Evolutionary conservation across 2,888 invertebrate genomes (phyloP), one percentile per base, ranked within the genome.

Genomic region (Tinea trinotella): DNA sequence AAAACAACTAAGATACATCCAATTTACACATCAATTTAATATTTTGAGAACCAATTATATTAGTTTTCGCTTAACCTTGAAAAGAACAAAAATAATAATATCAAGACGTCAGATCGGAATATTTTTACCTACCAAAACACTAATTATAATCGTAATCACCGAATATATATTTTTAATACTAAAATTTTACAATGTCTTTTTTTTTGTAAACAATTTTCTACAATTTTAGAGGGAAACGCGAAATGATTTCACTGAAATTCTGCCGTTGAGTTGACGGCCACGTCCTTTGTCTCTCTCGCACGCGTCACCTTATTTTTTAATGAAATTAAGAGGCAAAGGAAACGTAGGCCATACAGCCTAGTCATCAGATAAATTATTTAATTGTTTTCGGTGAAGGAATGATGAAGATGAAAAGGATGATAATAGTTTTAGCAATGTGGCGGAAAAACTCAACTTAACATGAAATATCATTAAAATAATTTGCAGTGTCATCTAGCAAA

Each of bases 1-100:
- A 13, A 40, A 40, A 15, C 40, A 40, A 40, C 40, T 19, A 19
- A 46, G 19, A 18, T 19, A 46, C 46, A 36, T 12, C 6, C 12
- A 46, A 19, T 46, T 17, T 46, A 46, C 46, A 17, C 46, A 46
- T 46, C 15, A 46, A 46, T 17, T 7, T 17, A 46, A 19, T n/a
- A 46, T 46, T 46, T 19, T 40, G 17, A 40, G 40, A 58, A 73
- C 68, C 69, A 78, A 77, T 75, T 66, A 73, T 52, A 57, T 20
- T 54, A 55, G 48, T 57, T 57, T 54, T 54, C 54, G 52, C 65
- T 69, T 68, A 71, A 78, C 84, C 81, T 83, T 84, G 82, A 74
- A 63, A 67, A 64, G 65, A 60, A 65, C 69, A 67, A 76, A 74
- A 72, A 71, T 66, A 46, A 40, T 40, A 40, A 46, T 46, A 19